phyloP scores from a whole-genome alignment of 2,113 vertebrate species.

The Brachypodius melanocephalos region DNA sequence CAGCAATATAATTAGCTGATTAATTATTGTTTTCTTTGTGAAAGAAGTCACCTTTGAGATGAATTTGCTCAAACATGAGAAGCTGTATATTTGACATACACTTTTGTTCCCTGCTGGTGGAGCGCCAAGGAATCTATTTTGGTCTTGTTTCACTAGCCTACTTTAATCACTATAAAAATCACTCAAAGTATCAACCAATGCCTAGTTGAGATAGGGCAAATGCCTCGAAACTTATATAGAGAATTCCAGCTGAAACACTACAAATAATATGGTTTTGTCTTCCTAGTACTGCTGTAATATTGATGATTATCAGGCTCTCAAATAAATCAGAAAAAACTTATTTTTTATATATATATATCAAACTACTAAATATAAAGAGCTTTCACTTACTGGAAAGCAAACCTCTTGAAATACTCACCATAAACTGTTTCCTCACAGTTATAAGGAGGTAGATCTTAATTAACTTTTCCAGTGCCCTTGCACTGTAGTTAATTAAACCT shows the following conservation, averaged over 20 bases:
- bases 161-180: constrained; percentile 20
- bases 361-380: background rate
- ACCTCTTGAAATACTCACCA: constrained; percentile 11
- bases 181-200: background rate
- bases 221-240: background rate
- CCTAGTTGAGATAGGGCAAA: background rate
- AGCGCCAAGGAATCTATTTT: constrained; percentile 6
- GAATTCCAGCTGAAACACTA: background rate
- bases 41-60: constrained; percentile 26
- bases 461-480: constrained; percentile 47
- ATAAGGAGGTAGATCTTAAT: constrained; percentile 29
- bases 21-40: constrained; percentile 31
- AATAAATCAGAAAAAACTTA: background rate
- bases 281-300: background rate
- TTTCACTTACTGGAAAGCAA: background rate
- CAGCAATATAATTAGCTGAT: background rate
- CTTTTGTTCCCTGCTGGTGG: background rate
- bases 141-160: background rate
- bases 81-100: background rate
- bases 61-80: constrained; percentile 14
- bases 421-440: background rate
- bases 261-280: background rate
- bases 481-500: constrained; percentile 46
- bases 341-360: too few species aligned
- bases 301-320: background rate